A percentile compares a stretch with the other conserved stretches of the same genome.
Evolutionary conservation across 2,113 vertebrate species (phyloP).

Genomic region (Leptodactylus fuscus): DNA sequence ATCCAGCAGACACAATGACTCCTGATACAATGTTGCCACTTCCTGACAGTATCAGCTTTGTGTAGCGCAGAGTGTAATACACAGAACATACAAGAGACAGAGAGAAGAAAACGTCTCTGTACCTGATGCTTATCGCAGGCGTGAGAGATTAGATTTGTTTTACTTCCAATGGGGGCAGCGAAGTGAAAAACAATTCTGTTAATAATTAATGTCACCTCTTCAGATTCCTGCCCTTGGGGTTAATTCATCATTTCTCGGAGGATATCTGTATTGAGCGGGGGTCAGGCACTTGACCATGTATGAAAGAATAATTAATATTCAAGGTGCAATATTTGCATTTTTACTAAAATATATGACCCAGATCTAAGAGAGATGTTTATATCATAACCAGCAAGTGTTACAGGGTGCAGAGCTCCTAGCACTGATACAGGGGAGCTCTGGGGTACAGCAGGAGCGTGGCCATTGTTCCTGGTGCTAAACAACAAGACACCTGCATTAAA

Average conservation of each 20-base stretch:
- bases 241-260: slow-evolving; percentile 32
- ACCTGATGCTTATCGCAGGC: background rate
- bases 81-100: no score
- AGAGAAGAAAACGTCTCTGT: background rate
- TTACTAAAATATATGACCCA: background rate
- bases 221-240: background rate
- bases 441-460: no score
- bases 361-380: background rate
- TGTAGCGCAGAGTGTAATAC: background rate
- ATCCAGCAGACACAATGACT: background rate
- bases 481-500: no score
- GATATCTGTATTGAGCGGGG: background rate
- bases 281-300: background rate
- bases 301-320: background rate
- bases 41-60: background rate
- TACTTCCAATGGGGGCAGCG: slow-evolving; percentile 6
- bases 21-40: background rate
- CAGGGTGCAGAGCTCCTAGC: no score
- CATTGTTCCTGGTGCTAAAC: no score
- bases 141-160: slow-evolving; percentile 25
- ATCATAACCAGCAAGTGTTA: background rate
- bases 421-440: no score
- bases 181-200: slow-evolving; percentile 47
- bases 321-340: background rate
- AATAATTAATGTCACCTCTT: slow-evolving; percentile 42